Percentiles rank a stretch among this genome's conserved stretches.
Evolutionary conservation across 2,888 invertebrate species (phyloP).

Genomic region (Suillia variegata): DNA sequence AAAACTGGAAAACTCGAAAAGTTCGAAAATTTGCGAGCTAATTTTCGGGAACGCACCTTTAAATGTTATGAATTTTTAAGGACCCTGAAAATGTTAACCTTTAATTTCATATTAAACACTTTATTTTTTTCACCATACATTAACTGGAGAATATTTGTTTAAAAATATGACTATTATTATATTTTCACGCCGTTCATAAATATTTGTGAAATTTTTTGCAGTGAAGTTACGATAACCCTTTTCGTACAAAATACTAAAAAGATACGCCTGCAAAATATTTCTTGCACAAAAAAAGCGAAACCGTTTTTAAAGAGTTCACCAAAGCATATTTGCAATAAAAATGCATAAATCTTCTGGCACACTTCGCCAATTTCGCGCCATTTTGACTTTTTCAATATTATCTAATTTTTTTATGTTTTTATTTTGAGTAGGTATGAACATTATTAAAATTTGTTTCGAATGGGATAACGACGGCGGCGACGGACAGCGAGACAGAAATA

Average conservation of each 20-base stretch:
- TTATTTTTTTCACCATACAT: too few relatives aligned
- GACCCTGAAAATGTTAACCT: too few relatives aligned
- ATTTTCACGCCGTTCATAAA: too few relatives aligned
- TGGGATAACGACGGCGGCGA: not conserved
- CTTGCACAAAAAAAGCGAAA: too few relatives aligned
- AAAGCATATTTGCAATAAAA: not conserved
- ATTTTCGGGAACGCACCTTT: too few relatives aligned
- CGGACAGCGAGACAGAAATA: slow-evolving; percentile 3
- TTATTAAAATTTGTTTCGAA: not conserved
- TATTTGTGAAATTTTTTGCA: not conserved
- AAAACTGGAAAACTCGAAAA: too few relatives aligned
- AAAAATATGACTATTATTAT: too few relatives aligned
- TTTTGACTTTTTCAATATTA: not conserved
- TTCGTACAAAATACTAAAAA: not conserved
- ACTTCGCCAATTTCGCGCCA: slow-evolving; percentile 1
- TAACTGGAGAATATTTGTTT: not conserved
- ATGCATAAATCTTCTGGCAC: not conserved
- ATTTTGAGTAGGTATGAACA: not conserved
- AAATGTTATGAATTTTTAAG: too few relatives aligned
- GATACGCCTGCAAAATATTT: not conserved
- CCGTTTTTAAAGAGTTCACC: too few relatives aligned
- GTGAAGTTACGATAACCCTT: not conserved
- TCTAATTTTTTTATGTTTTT: not conserved
- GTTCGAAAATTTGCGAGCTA: too few relatives aligned
- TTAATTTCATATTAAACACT: too few relatives aligned